Base-by-base conservation (phyloP, 1,140 invertebrate genomes). In the Drosophila lacteicornis region DNA sequence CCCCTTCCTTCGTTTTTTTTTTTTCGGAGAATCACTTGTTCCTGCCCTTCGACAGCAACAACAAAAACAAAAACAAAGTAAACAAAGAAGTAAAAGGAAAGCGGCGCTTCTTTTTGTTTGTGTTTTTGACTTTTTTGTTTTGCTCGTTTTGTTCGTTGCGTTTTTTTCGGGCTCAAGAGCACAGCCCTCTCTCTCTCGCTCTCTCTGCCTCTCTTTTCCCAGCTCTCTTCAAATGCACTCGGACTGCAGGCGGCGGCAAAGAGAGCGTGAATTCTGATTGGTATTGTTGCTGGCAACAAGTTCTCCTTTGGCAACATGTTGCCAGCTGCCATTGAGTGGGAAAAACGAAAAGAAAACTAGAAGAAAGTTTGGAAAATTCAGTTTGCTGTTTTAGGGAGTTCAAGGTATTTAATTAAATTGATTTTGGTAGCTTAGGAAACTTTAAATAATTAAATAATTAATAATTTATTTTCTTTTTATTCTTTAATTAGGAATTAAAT, bases 131-230 rank as follows among this genome's bases (percentile, higher is more conserved):
- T 65, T 83, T 81, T 86, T 91, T 92, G 86, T 92, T 92, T 92
- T 91, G 91, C 86, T 92, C 91, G 80, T 85, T 92, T 92, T 91
- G 83, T 92, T 92, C 91, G 91, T 91, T 91, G 88, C 86, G 85
- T 91, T 87, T 90, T 79, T 80, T 55, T 65, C 33, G 38, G 40
- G 38, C 66, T 78, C 74, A 78, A 80, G 71, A 68, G 81, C 27
- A 49, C 4, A 33, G 22, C 19, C 3, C 38, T 19, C 49, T 36
- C 17, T n/a, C 19, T 51, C 38, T 11, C 27, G 2, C 47, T 43
- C 27, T 17, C 2, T 17, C 46, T 62, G 40, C 3, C 27, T 17
- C 13, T 33, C 15, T 43, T 13, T 13, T 45, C 0, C 8, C 0
- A n/a, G 13, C 53, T 50, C 69, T 73, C 67, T 73, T 73, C 11